These are phyloP conservation scores for Pyrgilauda ruficollis DNA, from an alignment of 2,113 vertebrate genomes.

Conservation along the genomic window DNA sequence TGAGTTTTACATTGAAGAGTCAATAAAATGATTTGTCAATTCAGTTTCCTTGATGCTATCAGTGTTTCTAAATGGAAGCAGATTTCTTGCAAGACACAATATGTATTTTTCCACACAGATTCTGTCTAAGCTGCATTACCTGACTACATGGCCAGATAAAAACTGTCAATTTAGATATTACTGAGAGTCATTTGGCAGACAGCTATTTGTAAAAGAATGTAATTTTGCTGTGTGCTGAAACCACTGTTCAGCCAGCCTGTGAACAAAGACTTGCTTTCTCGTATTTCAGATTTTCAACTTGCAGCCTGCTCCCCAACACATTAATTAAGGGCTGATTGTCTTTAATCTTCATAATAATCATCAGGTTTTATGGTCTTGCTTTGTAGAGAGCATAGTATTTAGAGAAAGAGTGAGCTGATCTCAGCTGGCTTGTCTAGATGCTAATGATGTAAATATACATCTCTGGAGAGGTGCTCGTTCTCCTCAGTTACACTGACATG, in stretches of 20 bases:
- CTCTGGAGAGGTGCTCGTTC: background rate
- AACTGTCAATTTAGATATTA: background rate
- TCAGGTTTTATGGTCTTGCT: background rate
- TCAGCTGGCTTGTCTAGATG: background rate
- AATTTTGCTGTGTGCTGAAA: background rate
- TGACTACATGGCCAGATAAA: background rate
- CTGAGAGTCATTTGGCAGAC: background rate
- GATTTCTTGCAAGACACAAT: background rate
- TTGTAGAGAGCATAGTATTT: background rate
- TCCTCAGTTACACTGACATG: background rate
- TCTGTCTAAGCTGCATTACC: background rate
- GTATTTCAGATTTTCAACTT: background rate
- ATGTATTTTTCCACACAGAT: background rate
- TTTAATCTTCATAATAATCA: background rate
- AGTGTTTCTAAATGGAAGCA: background rate
- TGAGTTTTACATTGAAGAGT: background rate
- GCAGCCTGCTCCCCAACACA: background rate
- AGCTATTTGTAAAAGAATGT: background rate
- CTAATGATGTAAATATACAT: background rate
- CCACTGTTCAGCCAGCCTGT: background rate
- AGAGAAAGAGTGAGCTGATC: background rate
- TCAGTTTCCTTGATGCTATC: background rate
- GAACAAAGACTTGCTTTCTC: background rate
- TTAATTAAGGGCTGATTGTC: background rate
- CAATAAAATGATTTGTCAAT: background rate